Base-by-base conservation (phyloP, 2,888 invertebrate genomes). In the Alloscopus bannaensis region DNA sequence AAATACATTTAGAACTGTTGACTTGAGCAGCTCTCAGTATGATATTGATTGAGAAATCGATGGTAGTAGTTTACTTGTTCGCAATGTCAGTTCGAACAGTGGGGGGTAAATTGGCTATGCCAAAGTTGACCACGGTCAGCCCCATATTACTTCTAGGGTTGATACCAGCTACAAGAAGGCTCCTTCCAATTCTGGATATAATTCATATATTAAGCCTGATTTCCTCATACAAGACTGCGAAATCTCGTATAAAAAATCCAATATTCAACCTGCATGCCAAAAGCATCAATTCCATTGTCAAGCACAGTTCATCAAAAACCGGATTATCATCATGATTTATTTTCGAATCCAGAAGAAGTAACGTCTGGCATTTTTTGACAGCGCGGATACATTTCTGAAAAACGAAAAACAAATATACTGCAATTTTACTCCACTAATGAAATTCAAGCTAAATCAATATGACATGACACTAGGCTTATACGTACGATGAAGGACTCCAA, bases 11-110 rank as follows among this genome's bases (percentile, higher is more conserved):
- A 31, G 4, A 18, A 13, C 18, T n/a, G 18, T 13, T 47, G n/a
- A n/a, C 4, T 6, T 47, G n/a, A 47, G 28, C 20, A 47, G n/a
- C 18, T 47, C n/a, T 47, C 11, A 47, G 36, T n/a, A 47, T 6
- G 47, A 13, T 47, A 6, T n/a, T 47, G n/a, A 47, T 47, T n/a
- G 18, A n/a, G 6, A 4, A 47, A 47, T 47, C 50, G 13, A 3
- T 6, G 13, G 1, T 11, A 29, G 29, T 13, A 52, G 28, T 87
- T 83, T 85, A 91, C 91, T 90, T 91, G 87, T 92, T 92, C 20
- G 92, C 92, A 83, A 92, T 88, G 86, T 92, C 92, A n/a, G 92
- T 92, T 81, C 91, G 89, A 42, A 91, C 89, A 18, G 92, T 91
- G 16, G 91, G 90, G 20, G 91, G 90, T n/a, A 92, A 87, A 87